phyloP scores from a whole-genome alignment of 2,113 vertebrate species.

The Elachura formosa region DNA sequence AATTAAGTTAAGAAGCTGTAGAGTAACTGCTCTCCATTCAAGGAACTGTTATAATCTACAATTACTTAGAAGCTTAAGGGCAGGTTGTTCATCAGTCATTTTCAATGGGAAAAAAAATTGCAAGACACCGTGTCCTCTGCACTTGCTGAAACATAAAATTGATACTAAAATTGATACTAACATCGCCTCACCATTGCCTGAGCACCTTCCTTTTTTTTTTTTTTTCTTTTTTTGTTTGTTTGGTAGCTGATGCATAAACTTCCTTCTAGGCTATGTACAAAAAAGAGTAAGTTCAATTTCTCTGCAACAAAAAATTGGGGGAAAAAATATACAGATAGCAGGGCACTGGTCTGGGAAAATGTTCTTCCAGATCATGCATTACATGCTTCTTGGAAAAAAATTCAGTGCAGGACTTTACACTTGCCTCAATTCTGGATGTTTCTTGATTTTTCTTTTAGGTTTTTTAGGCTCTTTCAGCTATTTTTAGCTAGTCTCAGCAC shows the following conservation, averaged over 20 bases:
- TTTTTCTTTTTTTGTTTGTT: background rate
- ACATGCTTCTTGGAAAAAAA: background rate
- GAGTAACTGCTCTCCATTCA: background rate
- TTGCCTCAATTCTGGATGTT: background rate
- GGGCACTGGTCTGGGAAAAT: background rate
- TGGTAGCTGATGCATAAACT: background rate
- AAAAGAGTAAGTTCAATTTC: background rate
- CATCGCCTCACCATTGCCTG: background rate
- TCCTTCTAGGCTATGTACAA: background rate
- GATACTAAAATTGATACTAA: background rate
- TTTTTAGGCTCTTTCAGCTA: background rate
- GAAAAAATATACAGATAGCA: background rate
- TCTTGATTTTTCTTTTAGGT: background rate
- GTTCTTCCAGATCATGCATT: background rate
- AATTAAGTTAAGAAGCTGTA: conserved; percentile 8
- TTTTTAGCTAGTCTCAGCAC: background rate
- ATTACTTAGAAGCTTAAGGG: background rate
- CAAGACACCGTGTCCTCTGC: background rate
- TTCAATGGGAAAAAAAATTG: background rate
- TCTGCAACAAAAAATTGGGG: background rate
- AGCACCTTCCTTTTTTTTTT: background rate
- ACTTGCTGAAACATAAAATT: background rate
- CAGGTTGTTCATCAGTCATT: background rate
- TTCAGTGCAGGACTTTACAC: background rate
- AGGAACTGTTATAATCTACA: background rate